Evolutionary conservation across 2,888 invertebrate species (phyloP).

Genomic region (Ormia ochracea): DNA sequence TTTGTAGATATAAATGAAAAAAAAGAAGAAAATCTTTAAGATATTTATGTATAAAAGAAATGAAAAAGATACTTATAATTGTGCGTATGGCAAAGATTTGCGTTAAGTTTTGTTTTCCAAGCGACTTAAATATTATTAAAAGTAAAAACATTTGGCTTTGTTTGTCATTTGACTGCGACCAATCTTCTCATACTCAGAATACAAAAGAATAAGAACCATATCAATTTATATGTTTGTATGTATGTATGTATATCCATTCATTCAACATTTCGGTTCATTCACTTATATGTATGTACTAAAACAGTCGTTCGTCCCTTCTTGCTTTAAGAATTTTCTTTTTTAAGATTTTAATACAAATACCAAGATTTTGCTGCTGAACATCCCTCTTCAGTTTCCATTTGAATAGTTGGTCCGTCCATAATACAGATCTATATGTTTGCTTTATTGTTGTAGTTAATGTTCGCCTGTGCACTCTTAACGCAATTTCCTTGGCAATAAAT

Average conservation of each 20-base stretch:
- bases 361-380: constrained; percentile 51
- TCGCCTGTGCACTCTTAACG: constrained; percentile 67
- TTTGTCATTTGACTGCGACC: constrained; percentile 60
- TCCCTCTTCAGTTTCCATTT: constrained; percentile 37
- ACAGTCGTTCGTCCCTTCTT: constrained; percentile 38
- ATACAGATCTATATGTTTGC: neutral
- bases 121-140: constrained; percentile 50
- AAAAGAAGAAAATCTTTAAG: no score
- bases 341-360: constrained; percentile 54
- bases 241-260: no score
- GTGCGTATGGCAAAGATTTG: constrained; percentile 39
- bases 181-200: constrained; percentile 29
- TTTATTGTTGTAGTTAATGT: constrained; percentile 31
- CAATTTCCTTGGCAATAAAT: constrained; percentile 76
- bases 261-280: constrained; percentile 41
- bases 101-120: constrained; percentile 44
- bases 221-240: constrained; percentile 54
- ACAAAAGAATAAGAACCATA: constrained; percentile 27
- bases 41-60: neutral
- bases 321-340: neutral
- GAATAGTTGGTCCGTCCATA: constrained; percentile 24
- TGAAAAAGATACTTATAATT: neutral
- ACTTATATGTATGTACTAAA: constrained; percentile 40
- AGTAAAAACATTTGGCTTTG: constrained; percentile 58
- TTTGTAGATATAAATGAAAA: neutral